Percentiles rank a stretch among this genome's conserved stretches.
Conservation (phyloP, 2,797 vertebrate genomes). For the Sternotherus odoratus region DNA sequence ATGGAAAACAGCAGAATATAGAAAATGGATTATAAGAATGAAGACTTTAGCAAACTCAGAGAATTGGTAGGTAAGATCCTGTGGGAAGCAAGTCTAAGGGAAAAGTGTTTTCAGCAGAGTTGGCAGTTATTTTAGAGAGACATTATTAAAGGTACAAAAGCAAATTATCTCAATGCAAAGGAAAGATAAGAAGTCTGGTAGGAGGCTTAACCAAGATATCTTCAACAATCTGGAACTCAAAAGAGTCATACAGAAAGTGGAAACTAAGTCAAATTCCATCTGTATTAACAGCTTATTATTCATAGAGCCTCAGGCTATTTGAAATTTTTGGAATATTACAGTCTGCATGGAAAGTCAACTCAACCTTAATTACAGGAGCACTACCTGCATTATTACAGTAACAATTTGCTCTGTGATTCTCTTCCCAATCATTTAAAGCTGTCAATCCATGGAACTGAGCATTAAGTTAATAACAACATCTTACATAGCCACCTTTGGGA, state of each 20-base stretch:
- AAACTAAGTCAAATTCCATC: neutral
- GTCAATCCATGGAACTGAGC: neutral
- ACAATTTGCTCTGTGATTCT: neutral
- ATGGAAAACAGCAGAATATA: too few relatives aligned
- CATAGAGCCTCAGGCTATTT: neutral
- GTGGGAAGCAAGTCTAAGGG: neutral
- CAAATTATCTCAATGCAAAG: neutral
- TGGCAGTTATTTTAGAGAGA: neutral
- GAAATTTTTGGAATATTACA: slow-evolving; percentile 7
- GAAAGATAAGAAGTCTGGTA: neutral
- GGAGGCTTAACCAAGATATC: neutral
- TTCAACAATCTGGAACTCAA: neutral
- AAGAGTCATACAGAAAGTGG: neutral
- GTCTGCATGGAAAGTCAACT: neutral
- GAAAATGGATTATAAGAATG: too few relatives aligned
- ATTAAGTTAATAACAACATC: neutral
- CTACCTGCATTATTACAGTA: neutral
- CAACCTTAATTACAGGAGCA: neutral
- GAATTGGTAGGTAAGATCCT: neutral
- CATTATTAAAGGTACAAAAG: too few relatives aligned
- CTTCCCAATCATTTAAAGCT: slow-evolving; percentile 8
- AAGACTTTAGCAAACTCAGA: neutral
- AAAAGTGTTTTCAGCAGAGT: neutral
- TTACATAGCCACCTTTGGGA: neutral
- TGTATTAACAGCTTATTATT: slow-evolving; percentile 13